Evolutionary conservation across 2,113 vertebrate species (phyloP).

Genomic region (Tragelaphus scriptus): DNA sequence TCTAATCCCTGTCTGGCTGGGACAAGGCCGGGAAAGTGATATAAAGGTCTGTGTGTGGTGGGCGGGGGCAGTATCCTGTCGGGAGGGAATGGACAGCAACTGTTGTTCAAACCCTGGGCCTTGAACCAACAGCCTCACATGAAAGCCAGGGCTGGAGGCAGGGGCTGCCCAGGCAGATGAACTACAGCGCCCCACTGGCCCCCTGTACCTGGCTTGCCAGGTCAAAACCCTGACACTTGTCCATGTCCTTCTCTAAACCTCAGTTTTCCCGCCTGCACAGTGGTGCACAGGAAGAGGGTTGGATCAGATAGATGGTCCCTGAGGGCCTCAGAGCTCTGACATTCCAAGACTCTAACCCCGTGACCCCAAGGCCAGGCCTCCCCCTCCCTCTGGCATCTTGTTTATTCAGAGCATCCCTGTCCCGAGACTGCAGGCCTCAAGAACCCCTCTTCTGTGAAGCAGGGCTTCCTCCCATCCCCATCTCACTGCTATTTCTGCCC

Average conservation of each 20-base stretch:
- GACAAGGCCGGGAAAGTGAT: not conserved
- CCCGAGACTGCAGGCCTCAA: not conserved
- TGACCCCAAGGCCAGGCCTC: not conserved
- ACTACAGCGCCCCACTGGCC: accelerated
- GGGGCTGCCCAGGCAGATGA: not conserved
- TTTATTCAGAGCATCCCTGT: constrained; percentile 37
- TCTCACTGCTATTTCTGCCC: not conserved
- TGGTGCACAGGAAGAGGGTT: not conserved
- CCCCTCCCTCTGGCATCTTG: constrained; percentile 19
- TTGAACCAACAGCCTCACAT: not conserved
- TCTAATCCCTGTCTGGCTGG: not conserved
- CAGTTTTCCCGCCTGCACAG: not conserved
- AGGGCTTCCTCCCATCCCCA: not conserved
- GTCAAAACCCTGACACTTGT: not conserved
- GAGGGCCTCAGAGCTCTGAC: not conserved
- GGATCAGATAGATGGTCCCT: not conserved
- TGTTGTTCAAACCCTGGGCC: not conserved
- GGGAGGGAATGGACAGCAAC: not conserved
- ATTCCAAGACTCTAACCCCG: constrained; percentile 27
- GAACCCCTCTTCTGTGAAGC: not conserved
- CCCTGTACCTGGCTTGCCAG: not conserved
- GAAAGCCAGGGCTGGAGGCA: not conserved
- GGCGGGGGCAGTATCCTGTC: not conserved
- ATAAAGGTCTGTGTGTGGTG: not conserved
- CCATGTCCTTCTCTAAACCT: not conserved